These are phyloP conservation scores for Nineta flava DNA, from an alignment of 2,888 invertebrate species.

Conservation along the genomic window DNA sequence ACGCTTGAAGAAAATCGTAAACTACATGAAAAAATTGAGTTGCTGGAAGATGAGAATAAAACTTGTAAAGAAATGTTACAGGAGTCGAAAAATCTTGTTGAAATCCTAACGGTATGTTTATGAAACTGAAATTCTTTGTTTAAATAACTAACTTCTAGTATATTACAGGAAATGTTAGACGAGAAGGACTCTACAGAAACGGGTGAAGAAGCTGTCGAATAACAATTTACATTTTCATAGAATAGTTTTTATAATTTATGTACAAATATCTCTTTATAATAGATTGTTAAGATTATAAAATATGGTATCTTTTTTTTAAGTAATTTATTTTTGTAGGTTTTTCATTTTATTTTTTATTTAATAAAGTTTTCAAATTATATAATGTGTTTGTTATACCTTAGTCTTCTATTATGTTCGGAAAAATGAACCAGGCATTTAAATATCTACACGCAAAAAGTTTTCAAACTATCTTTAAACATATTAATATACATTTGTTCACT, in stretches of 20 bases:
- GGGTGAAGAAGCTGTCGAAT: conserved; percentile 7
- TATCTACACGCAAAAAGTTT: no score
- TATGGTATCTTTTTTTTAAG: no score
- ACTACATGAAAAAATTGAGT: conserved; percentile 31
- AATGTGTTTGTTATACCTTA: no score
- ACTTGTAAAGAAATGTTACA: conserved; percentile 56
- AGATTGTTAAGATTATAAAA: neutral
- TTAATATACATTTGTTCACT: no score
- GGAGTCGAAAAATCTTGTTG: conserved; percentile 56
- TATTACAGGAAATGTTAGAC: conserved; percentile 44
- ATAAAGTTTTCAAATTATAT: no score
- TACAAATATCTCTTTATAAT: neutral
- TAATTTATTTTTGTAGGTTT: no score
- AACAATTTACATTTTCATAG: neutral
- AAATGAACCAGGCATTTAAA: no score
- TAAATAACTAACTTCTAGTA: conserved; percentile 8
- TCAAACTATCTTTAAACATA: no score
- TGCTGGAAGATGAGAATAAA: conserved; percentile 40
- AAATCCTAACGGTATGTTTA: conserved; percentile 50
- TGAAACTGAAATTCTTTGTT: neutral
- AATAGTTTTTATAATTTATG: neutral
- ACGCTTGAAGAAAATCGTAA: conserved; percentile 56
- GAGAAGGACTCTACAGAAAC: conserved; percentile 33
- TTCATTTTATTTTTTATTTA: no score
- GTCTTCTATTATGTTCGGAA: no score